A percentile compares a stretch with the other conserved stretches of the same genome.
These are phyloP conservation scores for Imbricaverruca yamaguchii DNA, from an alignment of 2,888 invertebrate species.

Conservation along the genomic window DNA sequence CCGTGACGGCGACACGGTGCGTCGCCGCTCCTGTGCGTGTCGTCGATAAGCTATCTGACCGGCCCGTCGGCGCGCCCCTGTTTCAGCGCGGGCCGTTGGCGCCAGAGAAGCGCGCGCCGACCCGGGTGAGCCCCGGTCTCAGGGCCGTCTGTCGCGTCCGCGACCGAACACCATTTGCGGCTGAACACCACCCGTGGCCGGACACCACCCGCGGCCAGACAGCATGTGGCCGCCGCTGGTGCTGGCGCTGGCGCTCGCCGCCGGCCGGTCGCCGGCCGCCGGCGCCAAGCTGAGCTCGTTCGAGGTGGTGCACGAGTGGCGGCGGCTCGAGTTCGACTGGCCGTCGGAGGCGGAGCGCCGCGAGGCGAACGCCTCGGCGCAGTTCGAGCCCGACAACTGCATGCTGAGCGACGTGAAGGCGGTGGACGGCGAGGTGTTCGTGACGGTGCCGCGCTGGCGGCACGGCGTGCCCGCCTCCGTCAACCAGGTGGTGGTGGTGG, in stretches of 20 bases:
- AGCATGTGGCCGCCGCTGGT: neutral
- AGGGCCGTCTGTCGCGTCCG: no score
- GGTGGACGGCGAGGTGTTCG: conserved; percentile 58
- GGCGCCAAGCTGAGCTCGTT: conserved; percentile 41
- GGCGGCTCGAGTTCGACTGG: conserved; percentile 61
- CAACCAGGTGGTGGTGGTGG: conserved; percentile 29
- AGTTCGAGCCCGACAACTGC: conserved; percentile 62
- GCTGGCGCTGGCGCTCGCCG: neutral
- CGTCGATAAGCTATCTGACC: neutral
- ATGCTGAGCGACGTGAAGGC: conserved; percentile 66
- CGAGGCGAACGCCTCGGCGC: conserved; percentile 49
- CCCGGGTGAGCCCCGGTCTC: no score
- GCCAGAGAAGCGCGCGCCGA: no score
- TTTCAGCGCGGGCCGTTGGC: no score
- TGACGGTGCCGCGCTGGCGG: conserved; percentile 68
- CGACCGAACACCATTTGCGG: no score
- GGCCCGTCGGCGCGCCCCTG: neutral
- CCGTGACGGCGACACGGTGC: no score
- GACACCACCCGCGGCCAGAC: no score
- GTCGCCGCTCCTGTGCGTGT: no score
- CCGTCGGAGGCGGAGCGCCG: conserved; percentile 49
- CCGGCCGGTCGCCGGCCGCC: neutral
- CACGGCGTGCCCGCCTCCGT: conserved; percentile 41
- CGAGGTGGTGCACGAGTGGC: conserved; percentile 65
- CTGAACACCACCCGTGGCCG: no score